These are phyloP conservation scores for Eupeodes corollae DNA, from an alignment of 1,140 invertebrate genomes.

Conservation along the genomic window DNA sequence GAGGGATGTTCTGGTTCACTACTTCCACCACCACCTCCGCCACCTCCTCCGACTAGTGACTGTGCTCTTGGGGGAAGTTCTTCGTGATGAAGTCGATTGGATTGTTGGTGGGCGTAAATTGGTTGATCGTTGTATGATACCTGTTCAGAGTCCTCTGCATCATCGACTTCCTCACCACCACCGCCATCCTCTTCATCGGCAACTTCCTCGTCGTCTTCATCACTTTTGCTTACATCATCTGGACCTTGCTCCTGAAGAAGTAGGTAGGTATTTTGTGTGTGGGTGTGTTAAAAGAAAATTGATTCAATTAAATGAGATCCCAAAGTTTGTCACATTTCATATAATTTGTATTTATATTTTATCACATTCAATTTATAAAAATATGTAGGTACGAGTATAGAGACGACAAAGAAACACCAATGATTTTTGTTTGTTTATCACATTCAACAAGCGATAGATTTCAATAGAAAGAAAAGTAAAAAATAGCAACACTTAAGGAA, in stretches of 20 bases:
- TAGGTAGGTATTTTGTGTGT: too few relatives aligned
- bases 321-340: too few relatives aligned
- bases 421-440: too few relatives aligned
- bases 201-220: constrained; percentile 17
- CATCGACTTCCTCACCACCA: constrained; percentile 19
- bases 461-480: too few relatives aligned
- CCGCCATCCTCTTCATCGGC: constrained; percentile 25
- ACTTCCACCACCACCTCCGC: constrained; percentile 17
- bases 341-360: too few relatives aligned
- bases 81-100: constrained; percentile 28
- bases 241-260: constrained; percentile 3
- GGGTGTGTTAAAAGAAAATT: too few relatives aligned
- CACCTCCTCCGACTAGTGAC: constrained; percentile 19
- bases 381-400: too few relatives aligned
- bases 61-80: constrained; percentile 16
- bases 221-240: constrained; percentile 4
- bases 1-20: constrained; percentile 11
- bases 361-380: too few relatives aligned
- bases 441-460: too few relatives aligned
- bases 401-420: too few relatives aligned
- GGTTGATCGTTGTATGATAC: constrained; percentile 25
- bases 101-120: constrained; percentile 24
- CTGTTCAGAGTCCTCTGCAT: constrained; percentile 23
- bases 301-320: too few relatives aligned
- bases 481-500: too few relatives aligned